A percentile compares a stretch with the other conserved stretches of the same genome.
Evolutionary conservation across 2,888 invertebrate species (phyloP).

Genomic region (Fabriciana adippe): DNA sequence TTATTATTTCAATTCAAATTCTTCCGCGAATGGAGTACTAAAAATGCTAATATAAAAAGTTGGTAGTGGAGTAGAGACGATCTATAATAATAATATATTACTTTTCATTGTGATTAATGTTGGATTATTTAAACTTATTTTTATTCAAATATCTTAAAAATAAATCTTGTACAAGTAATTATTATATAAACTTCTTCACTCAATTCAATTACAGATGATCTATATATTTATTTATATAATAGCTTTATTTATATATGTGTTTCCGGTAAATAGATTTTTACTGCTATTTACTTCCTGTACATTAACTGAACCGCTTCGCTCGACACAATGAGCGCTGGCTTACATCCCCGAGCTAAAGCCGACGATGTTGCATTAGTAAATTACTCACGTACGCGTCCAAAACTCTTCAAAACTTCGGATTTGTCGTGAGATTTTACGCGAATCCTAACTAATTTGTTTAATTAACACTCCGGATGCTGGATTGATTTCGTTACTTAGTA

Average conservation of each 20-base stretch:
- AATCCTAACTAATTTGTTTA: constrained; percentile 71
- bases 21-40: no score
- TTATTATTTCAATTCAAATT: no score
- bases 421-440: constrained; percentile 72
- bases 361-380: constrained; percentile 77
- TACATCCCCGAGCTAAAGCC: constrained; percentile 60
- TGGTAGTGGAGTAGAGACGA: no score
- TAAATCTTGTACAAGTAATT: no score
- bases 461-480: constrained; percentile 51
- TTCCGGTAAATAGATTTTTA: background rate
- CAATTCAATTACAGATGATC: no score
- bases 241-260: background rate
- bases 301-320: constrained; percentile 34
- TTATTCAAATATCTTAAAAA: no score
- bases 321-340: constrained; percentile 25
- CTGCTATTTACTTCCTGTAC: background rate
- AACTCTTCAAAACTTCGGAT: constrained; percentile 71
- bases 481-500: constrained; percentile 37
- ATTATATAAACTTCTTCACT: no score
- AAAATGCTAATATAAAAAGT: no score
- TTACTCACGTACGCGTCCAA: constrained; percentile 75
- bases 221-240: background rate
- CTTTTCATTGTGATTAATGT: no score
- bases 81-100: no score
- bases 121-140: no score